Evolutionary conservation across 1,140 invertebrate genomes (phyloP).

Genomic region (Nephila pilipes): DNA sequence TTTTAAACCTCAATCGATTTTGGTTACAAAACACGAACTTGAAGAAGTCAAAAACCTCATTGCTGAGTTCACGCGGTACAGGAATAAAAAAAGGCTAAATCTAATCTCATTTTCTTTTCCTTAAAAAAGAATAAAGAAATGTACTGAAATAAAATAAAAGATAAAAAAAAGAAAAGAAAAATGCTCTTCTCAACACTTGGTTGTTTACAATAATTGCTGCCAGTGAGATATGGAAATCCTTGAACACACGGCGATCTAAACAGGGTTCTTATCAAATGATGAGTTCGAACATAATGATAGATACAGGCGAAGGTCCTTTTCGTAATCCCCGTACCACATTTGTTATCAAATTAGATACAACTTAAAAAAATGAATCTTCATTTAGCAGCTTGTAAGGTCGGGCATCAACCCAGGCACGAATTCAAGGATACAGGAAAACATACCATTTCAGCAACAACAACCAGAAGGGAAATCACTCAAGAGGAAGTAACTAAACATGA

Average conservation of each 20-base stretch:
- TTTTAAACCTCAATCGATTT: not conserved
- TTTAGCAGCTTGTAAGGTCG: not conserved
- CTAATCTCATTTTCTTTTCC: conserved; percentile 21
- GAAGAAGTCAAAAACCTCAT: conserved; percentile 53
- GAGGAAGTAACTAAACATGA: not conserved
- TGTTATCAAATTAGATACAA: conserved; percentile 55
- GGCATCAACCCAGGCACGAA: not conserved
- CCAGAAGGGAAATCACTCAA: not conserved
- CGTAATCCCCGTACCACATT: not conserved
- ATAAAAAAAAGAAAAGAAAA: not conserved
- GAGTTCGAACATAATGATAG: conserved; percentile 46
- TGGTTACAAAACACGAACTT: conserved; percentile 49
- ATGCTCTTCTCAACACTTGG: not conserved
- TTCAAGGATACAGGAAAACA: conserved; percentile 6
- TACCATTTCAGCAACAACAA: not conserved
- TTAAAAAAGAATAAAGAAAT: not conserved
- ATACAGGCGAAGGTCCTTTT: conserved; percentile 45
- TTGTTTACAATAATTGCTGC: conserved; percentile 49
- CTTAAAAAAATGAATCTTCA: not conserved
- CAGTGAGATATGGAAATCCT: conserved; percentile 56
- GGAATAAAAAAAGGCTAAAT: not conserved
- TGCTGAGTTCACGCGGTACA: conserved; percentile 23
- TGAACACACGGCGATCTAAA: conserved; percentile 20
- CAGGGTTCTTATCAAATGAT: conserved; percentile 43
- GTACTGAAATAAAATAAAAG: not conserved